phyloP scores from a whole-genome alignment of 2,888 invertebrate species.

The Saturnia japonica region DNA sequence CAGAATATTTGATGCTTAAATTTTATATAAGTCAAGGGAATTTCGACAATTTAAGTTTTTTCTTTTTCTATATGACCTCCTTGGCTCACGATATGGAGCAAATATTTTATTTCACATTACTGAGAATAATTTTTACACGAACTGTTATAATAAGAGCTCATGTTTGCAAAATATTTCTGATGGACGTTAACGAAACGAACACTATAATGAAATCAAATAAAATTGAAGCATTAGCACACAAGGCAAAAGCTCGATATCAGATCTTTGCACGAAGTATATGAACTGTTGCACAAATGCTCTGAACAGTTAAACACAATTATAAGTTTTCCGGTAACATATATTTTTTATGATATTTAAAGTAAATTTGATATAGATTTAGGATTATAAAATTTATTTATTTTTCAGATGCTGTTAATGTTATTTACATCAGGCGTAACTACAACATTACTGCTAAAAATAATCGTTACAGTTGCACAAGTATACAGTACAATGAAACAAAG shows the following conservation, averaged over 20 bases:
- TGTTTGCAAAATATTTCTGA: slow-evolving; percentile 43
- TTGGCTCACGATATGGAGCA: slow-evolving; percentile 56
- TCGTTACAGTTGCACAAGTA: slow-evolving; percentile 49
- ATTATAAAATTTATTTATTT: slow-evolving; percentile 25
- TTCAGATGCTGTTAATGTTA: slow-evolving; percentile 58
- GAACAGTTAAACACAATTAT: slow-evolving; percentile 59
- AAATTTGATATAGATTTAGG: background rate
- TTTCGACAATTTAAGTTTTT: background rate
- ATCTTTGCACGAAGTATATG: slow-evolving; percentile 58
- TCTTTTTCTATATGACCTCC: slow-evolving; percentile 36
- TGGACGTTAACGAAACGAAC: slow-evolving; percentile 28
- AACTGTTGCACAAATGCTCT: slow-evolving; percentile 58
- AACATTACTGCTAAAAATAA: slow-evolving; percentile 53
- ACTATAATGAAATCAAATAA: slow-evolving; percentile 32
- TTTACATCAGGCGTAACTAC: slow-evolving; percentile 57
- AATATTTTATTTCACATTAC: slow-evolving; percentile 48
- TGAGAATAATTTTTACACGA: slow-evolving; percentile 48
- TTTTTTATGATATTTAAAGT: background rate
- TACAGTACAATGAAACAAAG: slow-evolving; percentile 28
- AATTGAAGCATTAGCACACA: slow-evolving; percentile 51
- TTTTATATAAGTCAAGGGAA: background rate
- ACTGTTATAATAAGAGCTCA: slow-evolving; percentile 57
- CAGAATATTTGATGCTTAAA: slow-evolving; percentile 37
- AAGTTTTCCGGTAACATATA: slow-evolving; percentile 52
- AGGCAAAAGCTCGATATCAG: slow-evolving; percentile 48